A percentile compares a stretch with the other conserved stretches of the same genome.
phyloP scores from a whole-genome alignment of 2,113 vertebrate genomes.

The Zeus faber region DNA sequence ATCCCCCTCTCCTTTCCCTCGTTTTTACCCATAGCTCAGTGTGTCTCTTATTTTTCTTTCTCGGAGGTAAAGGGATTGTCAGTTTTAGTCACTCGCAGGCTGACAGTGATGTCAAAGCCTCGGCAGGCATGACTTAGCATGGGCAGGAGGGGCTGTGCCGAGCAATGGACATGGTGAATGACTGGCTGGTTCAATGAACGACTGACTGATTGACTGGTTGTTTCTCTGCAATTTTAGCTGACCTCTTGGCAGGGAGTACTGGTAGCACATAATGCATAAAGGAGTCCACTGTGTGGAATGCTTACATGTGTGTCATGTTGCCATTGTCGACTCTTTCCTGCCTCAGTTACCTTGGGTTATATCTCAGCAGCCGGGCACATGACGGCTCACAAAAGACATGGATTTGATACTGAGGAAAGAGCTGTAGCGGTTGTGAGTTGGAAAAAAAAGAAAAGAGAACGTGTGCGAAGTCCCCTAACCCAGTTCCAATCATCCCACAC shows the following conservation, averaged over 20 bases:
- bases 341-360: conserved; percentile 17
- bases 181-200: conserved; percentile 7
- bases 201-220: conserved; percentile 9
- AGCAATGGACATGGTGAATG: conserved; percentile 20
- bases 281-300: conserved; percentile 12
- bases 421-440: no score
- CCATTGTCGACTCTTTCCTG: conserved; percentile 1
- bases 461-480: background rate
- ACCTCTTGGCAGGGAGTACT: conserved; percentile 23
- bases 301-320: conserved; percentile 25
- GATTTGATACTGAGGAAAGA: no score
- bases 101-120: conserved; percentile 52
- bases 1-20: background rate
- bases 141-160: conserved; percentile 30
- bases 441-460: background rate
- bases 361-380: background rate
- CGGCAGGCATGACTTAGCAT: conserved; percentile 43
- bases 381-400: conserved; percentile 17
- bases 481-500: background rate
- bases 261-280: conserved; percentile 1
- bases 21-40: conserved; percentile 35
- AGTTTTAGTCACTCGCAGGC: conserved; percentile 52
- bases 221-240: conserved; percentile 36
- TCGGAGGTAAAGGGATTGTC: conserved; percentile 56
- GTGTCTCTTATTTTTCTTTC: conserved; percentile 20